Evolutionary conservation across 2,888 invertebrate genomes (phyloP), one percentile per base, ranked within the genome.

Genomic region (Steinernema hermaphroditum): DNA sequence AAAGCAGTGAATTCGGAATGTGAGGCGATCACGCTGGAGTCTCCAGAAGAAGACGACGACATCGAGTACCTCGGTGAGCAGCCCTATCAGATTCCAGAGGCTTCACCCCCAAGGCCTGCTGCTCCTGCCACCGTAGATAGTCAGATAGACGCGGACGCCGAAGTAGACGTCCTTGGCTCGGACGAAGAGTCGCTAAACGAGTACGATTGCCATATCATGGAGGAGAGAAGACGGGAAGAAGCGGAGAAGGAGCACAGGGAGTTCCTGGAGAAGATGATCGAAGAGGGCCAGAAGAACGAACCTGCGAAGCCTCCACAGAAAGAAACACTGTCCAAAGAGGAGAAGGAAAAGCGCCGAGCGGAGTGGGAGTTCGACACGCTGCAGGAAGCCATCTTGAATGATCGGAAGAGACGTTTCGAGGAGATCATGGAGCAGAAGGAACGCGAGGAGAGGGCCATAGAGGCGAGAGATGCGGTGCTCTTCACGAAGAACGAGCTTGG

Each of bases 61-160:
- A 54, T 54, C 12, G 2, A 54, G 27, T 54, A 54, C 27, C 54
- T 54, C 27, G 54, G 54, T 6, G 54, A 54, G 19, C 54, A 54
- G 27, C 54, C 54, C 27, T 54, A 54, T 16, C 54, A 54, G 24
- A 2, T 16, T 27, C 54, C 54, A 8, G 6, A 9, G 4, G 24
- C 54, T 22, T 22, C 22, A 6, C 54, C 22, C 27, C 6, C 6
- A 16, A 14, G 14, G 4, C 19, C 54, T 19, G 54, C 27, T 6
- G 24, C 54, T n/a, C n/a, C n/a, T n/a, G n/a, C n/a, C n/a, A n/a
- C n/a, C n/a, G n/a, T n/a, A n/a, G n/a, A n/a, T n/a, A n/a, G 12
- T 14, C 6, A 54, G 2, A 2, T 16, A 8, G 54, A 54, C 6
- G 27, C 9, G 4, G 54, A 54, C 27, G 54, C 6, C 6, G 54